Evolutionary conservation across 2,113 vertebrate genomes (phyloP), one percentile per base, ranked within the genome.

Genomic region (Scatophagus argus): DNA sequence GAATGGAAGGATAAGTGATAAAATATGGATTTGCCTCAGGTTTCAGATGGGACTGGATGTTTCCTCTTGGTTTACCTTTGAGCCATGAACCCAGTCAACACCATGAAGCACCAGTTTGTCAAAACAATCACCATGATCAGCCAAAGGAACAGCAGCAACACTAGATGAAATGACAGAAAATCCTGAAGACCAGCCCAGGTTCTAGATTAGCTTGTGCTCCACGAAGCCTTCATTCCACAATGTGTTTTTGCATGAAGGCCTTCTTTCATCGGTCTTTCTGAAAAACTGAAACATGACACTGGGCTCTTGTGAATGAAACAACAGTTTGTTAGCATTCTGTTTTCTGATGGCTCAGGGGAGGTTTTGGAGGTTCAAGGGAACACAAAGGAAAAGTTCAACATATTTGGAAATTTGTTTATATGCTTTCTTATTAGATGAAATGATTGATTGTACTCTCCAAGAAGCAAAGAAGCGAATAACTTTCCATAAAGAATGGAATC

Each of bases 11-110:
- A 62, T 39, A 19, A 67, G 54, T 4, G 12, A 63, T 55, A 41
- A 58, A 47, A 54, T 60, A 52, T 61, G 39, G 54, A 49, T 80
- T 44, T 36, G 13, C 54, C 29, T 19, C n/a, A 32, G 8, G 55
- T 51, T 69, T n/a, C 54, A 75, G 49, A 17, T 36, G 36, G 19
- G 41, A 29, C 14, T 32, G 6, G 21, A 51, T 49, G 36, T 46
- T 47, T 63, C 29, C 8, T 72, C n/a, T 77, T 10, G 10, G 32
- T 21, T 38, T 39, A 44, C 41, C 49, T 44, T 76, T 62, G 11
- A 74, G 17, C 19, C 62, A 55, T 39, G 1, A 54, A 32, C 21
- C n/a, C 25, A 25, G 54, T 46, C 69, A 6, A 32, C 43, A 38
- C 41, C 14, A 43, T 43, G 16, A 43, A 43, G 6, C 56, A 29